phyloP scores from a whole-genome alignment of 2,888 invertebrate genomes.

The Dasysyrphus albostriatus region DNA sequence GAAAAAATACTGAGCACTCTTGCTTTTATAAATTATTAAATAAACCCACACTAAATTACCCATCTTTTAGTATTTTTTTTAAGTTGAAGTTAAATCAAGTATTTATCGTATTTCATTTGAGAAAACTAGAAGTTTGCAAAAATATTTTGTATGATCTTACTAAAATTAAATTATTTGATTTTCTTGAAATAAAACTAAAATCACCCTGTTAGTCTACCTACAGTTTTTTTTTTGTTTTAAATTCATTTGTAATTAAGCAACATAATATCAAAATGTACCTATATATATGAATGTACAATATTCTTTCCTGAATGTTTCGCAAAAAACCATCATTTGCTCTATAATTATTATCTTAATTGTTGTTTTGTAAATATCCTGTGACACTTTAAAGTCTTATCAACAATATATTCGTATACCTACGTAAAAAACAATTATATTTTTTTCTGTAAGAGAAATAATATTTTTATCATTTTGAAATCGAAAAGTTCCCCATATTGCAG shows the following conservation, averaged over 20 bases:
- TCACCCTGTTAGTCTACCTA: background rate
- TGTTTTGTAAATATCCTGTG: constrained; percentile 49
- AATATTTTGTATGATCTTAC: too few species aligned
- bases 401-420: background rate
- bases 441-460: background rate
- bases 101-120: too few species aligned
- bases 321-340: constrained; percentile 18
- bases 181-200: background rate
- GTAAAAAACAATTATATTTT: background rate
- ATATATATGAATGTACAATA: background rate
- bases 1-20: too few species aligned
- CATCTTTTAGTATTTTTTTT: too few species aligned
- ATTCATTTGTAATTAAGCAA: constrained; percentile 20
- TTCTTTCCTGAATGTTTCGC: constrained; percentile 4
- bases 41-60: too few species aligned
- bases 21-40: too few species aligned
- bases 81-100: too few species aligned
- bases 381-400: constrained; percentile 56
- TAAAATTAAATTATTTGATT: background rate
- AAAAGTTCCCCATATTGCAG: constrained; percentile 20
- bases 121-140: too few species aligned
- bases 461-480: constrained; percentile 21
- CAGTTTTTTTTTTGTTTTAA: background rate
- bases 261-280: constrained; percentile 7
- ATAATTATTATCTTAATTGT: constrained; percentile 62